These are phyloP conservation scores for Micronycteris hirsuta DNA, from an alignment of 2,113 vertebrate species.

Conservation along the genomic window DNA sequence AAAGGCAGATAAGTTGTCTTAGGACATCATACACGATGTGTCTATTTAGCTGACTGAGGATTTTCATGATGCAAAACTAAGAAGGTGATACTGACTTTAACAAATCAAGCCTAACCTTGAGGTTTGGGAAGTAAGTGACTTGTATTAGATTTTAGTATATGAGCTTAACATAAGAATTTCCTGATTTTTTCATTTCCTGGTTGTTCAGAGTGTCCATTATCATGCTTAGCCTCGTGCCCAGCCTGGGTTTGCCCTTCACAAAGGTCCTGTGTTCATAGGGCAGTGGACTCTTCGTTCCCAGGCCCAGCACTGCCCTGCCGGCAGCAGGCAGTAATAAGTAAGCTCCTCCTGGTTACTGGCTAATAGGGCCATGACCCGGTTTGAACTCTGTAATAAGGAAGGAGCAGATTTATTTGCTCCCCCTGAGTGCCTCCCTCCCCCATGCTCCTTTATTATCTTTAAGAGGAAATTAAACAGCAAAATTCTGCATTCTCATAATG, in stretches of 20 bases:
- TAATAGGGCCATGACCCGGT: conserved; percentile 27
- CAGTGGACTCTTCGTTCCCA: not conserved
- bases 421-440: not conserved
- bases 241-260: not conserved
- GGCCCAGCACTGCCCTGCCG: not conserved
- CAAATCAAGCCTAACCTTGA: not conserved
- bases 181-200: not conserved
- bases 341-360: not conserved
- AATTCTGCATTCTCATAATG: conserved; percentile 61
- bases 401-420: conserved; percentile 54
- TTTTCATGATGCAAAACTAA: not conserved
- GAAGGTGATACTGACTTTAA: conserved; percentile 11
- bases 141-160: not conserved
- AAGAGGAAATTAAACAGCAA: conserved; percentile 56
- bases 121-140: not conserved
- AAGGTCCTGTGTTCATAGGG: not conserved
- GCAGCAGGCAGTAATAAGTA: not conserved
- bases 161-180: not conserved
- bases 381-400: conserved; percentile 67
- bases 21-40: not conserved
- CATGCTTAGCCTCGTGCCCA: not conserved
- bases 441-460: conserved; percentile 44
- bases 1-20: not conserved
- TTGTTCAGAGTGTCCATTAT: not conserved
- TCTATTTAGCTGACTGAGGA: not conserved